Percentiles rank a stretch among this genome's conserved stretches.
These are phyloP conservation scores for Megathymus violae DNA, from an alignment of 1,140 invertebrate genomes.

Conservation along the genomic window DNA sequence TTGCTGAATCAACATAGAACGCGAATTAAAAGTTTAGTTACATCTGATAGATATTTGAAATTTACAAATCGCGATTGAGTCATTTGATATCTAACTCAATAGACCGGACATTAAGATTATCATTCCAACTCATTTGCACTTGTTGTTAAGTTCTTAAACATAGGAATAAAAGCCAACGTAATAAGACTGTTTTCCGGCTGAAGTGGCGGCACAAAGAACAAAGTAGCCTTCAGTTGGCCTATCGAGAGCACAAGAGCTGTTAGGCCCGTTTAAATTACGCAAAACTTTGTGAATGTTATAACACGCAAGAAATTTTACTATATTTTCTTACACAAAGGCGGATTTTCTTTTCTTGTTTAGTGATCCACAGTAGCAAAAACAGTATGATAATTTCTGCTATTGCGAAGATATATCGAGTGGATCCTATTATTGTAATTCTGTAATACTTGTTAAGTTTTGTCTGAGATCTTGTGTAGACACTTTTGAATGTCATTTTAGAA, in stretches of 20 bases:
- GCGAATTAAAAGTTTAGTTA: too few relatives aligned
- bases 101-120: not conserved
- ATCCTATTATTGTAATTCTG: too few relatives aligned
- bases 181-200: constrained; percentile 15
- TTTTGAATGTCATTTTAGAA: too few relatives aligned
- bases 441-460: too few relatives aligned
- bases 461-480: too few relatives aligned
- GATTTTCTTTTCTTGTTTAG: too few relatives aligned
- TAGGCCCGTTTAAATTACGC: constrained; percentile 1
- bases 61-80: too few relatives aligned
- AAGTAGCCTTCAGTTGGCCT: constrained; percentile 11
- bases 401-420: too few relatives aligned
- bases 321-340: not conserved
- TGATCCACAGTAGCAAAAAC: too few relatives aligned
- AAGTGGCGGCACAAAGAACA: constrained; percentile 6
- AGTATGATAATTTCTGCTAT: too few relatives aligned
- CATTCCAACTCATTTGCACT: not conserved
- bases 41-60: too few relatives aligned
- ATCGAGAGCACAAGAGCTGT: constrained; percentile 1
- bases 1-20: too few relatives aligned
- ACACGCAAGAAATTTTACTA: not conserved
- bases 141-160: constrained; percentile 1
- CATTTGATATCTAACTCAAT: not conserved
- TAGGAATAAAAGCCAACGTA: not conserved
- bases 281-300: not conserved